These are phyloP conservation scores for Siderastrea siderea DNA, from an alignment of 92 coral and sea anemone genomes.

Conservation along the genomic window DNA sequence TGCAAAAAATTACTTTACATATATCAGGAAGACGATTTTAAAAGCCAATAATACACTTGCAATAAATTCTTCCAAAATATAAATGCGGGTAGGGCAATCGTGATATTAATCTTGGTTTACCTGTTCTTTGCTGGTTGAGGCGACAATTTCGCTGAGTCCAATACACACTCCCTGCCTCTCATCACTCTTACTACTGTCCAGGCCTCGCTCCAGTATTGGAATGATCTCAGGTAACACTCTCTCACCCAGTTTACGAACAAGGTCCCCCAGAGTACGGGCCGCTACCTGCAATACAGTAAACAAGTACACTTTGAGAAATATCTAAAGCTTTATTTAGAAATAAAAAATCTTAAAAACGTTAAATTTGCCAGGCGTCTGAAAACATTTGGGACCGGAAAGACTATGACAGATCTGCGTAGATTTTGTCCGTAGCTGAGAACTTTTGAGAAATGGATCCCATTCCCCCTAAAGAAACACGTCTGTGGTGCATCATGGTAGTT, in stretches of 20 bases:
- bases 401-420: neutral
- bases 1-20: too few relatives aligned
- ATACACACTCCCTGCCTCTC: constrained; percentile 99
- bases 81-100: too few relatives aligned
- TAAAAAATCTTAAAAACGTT: neutral
- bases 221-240: constrained; percentile 97
- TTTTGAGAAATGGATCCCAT: too few relatives aligned
- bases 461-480: too few relatives aligned
- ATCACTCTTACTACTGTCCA: constrained; percentile 88
- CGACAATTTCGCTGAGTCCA: constrained; percentile 96
- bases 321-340: neutral
- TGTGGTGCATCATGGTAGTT: too few relatives aligned
- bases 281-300: constrained; percentile 74
- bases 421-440: too few relatives aligned
- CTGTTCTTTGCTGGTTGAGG: constrained; percentile 98
- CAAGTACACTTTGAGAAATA: neutral
- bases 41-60: neutral
- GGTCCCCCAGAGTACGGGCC: constrained; percentile 95
- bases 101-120: constrained; percentile 26
- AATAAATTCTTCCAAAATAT: neutral
- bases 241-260: constrained; percentile 98
- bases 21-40: neutral
- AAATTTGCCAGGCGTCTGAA: neutral
- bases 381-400: neutral
- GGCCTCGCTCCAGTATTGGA: constrained; percentile 94